These are phyloP conservation scores for Oscheius myriophilus DNA, from an alignment of 2,888 invertebrate genomes.

Conservation along the genomic window DNA sequence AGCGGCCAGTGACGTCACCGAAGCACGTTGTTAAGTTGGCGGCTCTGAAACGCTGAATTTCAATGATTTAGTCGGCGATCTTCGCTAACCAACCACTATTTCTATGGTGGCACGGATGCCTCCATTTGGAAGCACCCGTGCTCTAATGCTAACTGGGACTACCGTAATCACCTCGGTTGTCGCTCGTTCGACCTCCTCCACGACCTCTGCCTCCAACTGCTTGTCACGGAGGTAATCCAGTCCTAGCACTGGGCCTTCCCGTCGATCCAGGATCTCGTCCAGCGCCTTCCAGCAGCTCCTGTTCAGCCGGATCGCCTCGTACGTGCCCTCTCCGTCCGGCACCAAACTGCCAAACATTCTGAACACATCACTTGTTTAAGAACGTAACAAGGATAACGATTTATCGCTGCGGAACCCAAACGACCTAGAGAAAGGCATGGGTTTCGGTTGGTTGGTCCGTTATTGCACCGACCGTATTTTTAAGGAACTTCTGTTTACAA, in stretches of 20 bases:
- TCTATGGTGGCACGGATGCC: neutral
- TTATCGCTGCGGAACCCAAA: too few relatives aligned
- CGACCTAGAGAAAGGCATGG: too few relatives aligned
- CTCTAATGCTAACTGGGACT: neutral
- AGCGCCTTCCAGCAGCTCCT: slow-evolving; percentile 62
- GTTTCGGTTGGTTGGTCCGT: too few relatives aligned
- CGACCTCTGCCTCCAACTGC: slow-evolving; percentile 45
- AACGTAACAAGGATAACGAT: too few relatives aligned
- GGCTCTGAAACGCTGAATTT: too few relatives aligned
- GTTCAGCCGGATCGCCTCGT: slow-evolving; percentile 61
- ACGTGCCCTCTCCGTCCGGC: slow-evolving; percentile 62
- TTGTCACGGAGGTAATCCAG: slow-evolving; percentile 61
- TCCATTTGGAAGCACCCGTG: too few relatives aligned
- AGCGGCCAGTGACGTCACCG: too few relatives aligned
- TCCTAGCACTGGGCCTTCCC: slow-evolving; percentile 37
- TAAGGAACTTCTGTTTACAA: too few relatives aligned
- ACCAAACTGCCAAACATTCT: slow-evolving; percentile 60
- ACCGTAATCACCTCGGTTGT: slow-evolving; percentile 2
- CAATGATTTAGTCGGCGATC: neutral
- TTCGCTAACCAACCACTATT: neutral
- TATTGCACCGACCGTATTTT: too few relatives aligned
- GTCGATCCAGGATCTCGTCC: slow-evolving; percentile 14
- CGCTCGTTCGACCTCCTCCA: slow-evolving; percentile 14
- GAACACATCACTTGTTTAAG: slow-evolving; percentile 30
- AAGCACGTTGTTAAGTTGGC: too few relatives aligned